phyloP scores from a whole-genome alignment of 2,888 invertebrate species.

The Pristionchus entomophagus region DNA sequence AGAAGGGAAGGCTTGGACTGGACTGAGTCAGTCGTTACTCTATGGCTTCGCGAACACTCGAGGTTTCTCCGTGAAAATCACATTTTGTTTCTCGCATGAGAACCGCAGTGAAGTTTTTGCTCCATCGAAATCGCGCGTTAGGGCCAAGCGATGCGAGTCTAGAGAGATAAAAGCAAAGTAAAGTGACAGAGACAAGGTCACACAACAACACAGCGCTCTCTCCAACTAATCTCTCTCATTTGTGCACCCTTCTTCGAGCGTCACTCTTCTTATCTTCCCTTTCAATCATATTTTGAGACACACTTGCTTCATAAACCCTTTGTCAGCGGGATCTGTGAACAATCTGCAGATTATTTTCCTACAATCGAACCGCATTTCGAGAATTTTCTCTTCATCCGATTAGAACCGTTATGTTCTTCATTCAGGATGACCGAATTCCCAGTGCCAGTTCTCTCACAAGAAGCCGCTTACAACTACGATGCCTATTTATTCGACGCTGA shows the following conservation, averaged over 20 bases:
- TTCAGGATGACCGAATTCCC: not conserved
- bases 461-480: constrained; percentile 14
- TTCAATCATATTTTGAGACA: too few species aligned
- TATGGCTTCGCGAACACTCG: too few species aligned
- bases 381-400: not conserved
- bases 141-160: not conserved
- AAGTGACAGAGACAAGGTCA: not conserved
- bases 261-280: not conserved
- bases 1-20: too few species aligned
- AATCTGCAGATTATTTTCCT: not conserved
- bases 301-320: not conserved
- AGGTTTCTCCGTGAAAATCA: too few species aligned
- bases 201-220: not conserved
- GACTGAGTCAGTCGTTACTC: too few species aligned
- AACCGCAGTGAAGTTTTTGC: not conserved
- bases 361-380: too few species aligned
- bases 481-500: constrained; percentile 28
- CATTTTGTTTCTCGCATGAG: too few species aligned
- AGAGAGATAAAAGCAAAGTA: not conserved
- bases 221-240: not conserved
- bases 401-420: too few species aligned
- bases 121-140: not conserved
- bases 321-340: not conserved
- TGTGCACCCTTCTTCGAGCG: not conserved
- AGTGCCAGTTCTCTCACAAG: not conserved